phyloP scores from a whole-genome alignment of 2,888 invertebrate genomes.

The Himalopsyche tibetana region DNA sequence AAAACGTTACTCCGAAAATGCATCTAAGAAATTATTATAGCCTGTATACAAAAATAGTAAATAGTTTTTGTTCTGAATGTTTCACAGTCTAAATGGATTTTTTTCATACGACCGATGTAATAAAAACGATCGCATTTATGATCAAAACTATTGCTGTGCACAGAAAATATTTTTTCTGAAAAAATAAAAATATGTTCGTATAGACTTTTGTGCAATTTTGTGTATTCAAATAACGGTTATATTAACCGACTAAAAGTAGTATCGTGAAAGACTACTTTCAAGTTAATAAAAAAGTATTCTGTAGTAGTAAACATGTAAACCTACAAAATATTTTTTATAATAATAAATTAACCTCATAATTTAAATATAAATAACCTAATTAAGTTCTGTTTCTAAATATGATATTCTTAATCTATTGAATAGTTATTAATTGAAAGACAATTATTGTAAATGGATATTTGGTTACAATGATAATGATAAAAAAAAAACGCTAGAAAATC shows the following conservation, averaged over 20 bases:
- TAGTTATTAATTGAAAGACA: conserved; percentile 32
- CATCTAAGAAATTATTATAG: no score
- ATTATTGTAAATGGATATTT: conserved; percentile 46
- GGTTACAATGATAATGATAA: conserved; percentile 47
- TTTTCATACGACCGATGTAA: no score
- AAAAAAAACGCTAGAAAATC: background rate
- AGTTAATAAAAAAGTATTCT: conserved; percentile 11
- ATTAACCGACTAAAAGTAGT: background rate
- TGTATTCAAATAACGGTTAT: no score
- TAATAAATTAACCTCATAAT: conserved; percentile 39
- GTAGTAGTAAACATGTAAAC: background rate
- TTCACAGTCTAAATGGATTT: no score
- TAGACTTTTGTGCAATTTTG: no score
- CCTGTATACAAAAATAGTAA: no score
- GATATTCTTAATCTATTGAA: conserved; percentile 28
- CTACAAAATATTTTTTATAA: conserved; percentile 24
- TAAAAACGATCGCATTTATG: no score
- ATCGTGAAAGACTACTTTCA: conserved; percentile 21
- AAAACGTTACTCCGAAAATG: no score
- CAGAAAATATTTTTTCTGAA: no score
- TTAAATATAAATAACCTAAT: conserved; percentile 24
- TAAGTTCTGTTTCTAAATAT: background rate
- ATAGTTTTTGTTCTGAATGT: no score
- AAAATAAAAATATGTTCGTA: no score
- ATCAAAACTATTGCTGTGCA: no score